Conservation (phyloP, 2,888 invertebrate genomes). For the Ennomos fuscantarius region DNA sequence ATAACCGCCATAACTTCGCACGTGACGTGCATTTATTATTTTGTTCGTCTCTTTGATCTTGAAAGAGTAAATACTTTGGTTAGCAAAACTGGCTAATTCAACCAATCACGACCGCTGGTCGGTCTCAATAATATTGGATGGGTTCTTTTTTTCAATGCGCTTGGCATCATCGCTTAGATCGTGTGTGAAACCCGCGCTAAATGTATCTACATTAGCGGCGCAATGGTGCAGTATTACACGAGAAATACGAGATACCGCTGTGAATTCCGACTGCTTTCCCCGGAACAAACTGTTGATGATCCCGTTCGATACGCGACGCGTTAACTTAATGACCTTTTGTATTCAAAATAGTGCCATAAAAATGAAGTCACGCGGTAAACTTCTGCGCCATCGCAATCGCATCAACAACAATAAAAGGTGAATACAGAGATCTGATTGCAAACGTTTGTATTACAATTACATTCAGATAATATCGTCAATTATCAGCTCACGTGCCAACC, state of each 20-base stretch:
- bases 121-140: too few species aligned
- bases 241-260: constrained; percentile 36
- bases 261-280: constrained; percentile 54
- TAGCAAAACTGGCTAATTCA: too few species aligned
- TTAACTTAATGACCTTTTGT: constrained; percentile 47
- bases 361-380: constrained; percentile 3
- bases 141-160: neutral
- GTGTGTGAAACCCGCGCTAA: constrained; percentile 25
- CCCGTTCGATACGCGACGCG: constrained; percentile 46
- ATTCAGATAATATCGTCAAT: constrained; percentile 20
- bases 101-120: too few species aligned
- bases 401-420: constrained; percentile 5
- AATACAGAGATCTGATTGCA: constrained; percentile 10
- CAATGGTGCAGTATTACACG: constrained; percentile 24
- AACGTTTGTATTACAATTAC: constrained; percentile 16
- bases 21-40: too few species aligned
- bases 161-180: neutral
- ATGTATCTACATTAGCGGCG: constrained; percentile 22
- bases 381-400: constrained; percentile 2
- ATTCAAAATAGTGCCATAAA: constrained; percentile 34
- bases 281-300: constrained; percentile 49
- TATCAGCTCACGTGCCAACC: constrained; percentile 32
- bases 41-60: too few species aligned
- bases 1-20: too few species aligned
- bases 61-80: too few species aligned